Evolutionary conservation across 2,888 invertebrate species (phyloP).

Genomic region (Cylloceria caligata): DNA sequence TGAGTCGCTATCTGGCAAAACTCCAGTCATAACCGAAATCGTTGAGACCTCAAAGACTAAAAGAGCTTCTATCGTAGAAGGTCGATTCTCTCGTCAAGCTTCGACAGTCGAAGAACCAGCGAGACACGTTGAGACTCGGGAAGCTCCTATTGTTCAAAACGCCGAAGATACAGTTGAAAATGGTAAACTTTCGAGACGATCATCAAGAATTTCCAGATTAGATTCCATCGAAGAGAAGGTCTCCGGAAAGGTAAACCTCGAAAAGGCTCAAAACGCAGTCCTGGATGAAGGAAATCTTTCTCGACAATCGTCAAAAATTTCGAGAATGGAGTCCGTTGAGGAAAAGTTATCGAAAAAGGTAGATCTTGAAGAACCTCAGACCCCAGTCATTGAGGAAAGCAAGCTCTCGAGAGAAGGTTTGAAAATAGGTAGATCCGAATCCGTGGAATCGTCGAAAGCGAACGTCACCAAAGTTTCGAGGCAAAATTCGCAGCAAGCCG

Average conservation of each 20-base stretch:
- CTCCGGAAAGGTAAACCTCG: constrained; percentile 57
- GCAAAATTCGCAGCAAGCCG: constrained; percentile 74
- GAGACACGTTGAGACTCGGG: constrained; percentile 14
- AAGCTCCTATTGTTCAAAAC: constrained; percentile 39
- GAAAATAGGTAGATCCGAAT: constrained; percentile 69
- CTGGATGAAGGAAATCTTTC: constrained; percentile 66
- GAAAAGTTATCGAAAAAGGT: constrained; percentile 30
- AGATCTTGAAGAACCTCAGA: constrained; percentile 58
- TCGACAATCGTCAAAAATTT: constrained; percentile 66
- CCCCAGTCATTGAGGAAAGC: constrained; percentile 53
- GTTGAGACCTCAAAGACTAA: constrained; percentile 60
- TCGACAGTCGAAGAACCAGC: constrained; percentile 54
- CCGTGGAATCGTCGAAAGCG: constrained; percentile 65
- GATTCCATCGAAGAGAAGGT: constrained; percentile 63
- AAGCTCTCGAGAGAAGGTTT: constrained; percentile 69
- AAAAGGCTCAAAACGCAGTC: constrained; percentile 58
- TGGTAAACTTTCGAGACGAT: constrained; percentile 67
- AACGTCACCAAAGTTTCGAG: constrained; percentile 61
- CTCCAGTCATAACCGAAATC: constrained; percentile 63
- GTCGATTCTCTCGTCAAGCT: constrained; percentile 57
- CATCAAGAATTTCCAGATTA: constrained; percentile 61
- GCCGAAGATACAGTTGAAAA: constrained; percentile 67
- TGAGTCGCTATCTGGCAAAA: constrained; percentile 84
- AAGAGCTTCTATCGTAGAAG: constrained; percentile 66
- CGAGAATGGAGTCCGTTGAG: constrained; percentile 66